Evolutionary conservation across 2,797 vertebrate genomes (phyloP), one percentile per base, ranked within the genome.

Genomic region (Sarcophilus harrisii): DNA sequence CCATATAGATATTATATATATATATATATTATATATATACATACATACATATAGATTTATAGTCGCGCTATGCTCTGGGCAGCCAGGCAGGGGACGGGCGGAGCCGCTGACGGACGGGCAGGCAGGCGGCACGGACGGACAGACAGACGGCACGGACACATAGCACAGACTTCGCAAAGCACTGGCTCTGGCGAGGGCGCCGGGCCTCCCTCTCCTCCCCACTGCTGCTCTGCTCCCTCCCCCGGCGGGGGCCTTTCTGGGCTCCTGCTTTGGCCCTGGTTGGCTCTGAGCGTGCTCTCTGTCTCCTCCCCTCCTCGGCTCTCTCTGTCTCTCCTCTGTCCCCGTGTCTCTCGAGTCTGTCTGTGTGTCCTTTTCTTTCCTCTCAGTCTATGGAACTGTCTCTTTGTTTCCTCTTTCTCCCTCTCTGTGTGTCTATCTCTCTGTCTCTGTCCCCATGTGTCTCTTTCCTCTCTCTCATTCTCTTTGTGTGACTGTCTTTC

Each of bases 161-260:
- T 4, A 73, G 66, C 32, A 45, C n/a, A 73, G 66, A 38, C 38
- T 38, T 38, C 16, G 6, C 73, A 45, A 73, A 81, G 73, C 62
- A 18, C 62, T n/a, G 62, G 73, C 38, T 81, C n/a, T 30, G 90
- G 90, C 28, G 2, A 18, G 90, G 54, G 28, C 29, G 30, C 11
- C 5, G 12, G 52, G 14, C 90, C 29, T 62, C 58, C 45, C 89
- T 38, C 57, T 57, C 57, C 57, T 89, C 54, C 94, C 96, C 62
- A 29, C 58, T 55, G 58, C 49, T 49, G 30, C 89, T 55, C 89
- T 55, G 57, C 94, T 81, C 58, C 58, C 89, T 13, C 57, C 94
- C 96, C 94, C 28, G 89, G 58, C 91, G 94, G 96, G 73, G 73
- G 49, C 90, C 57, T 58, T 10, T 94, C 90, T 10, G 55, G 29